Conservation (phyloP, 2,113 vertebrate species). For the Porphyrio hochstetteri region DNA sequence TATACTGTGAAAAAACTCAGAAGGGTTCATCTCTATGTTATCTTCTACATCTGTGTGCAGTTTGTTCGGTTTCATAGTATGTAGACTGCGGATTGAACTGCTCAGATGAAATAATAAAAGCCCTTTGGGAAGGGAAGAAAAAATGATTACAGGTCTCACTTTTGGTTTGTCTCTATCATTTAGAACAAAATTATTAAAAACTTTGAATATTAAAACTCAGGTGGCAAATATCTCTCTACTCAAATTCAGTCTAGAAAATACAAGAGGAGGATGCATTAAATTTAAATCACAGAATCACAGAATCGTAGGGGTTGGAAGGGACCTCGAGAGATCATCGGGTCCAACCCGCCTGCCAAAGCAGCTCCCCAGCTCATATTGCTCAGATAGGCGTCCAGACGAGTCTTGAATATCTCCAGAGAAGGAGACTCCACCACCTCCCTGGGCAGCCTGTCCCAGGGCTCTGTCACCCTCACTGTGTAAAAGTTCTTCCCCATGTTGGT, state of each 20-base stretch:
- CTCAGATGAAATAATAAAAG: background rate
- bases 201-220: background rate
- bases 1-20: background rate
- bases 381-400: no score
- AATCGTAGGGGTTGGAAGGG: no score
- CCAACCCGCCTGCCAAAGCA: no score
- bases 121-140: background rate
- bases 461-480: no score
- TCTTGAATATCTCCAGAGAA: no score
- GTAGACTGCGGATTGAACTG: background rate
- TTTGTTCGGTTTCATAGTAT: background rate
- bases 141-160: background rate
- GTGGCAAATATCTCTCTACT: background rate
- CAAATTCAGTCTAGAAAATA: background rate
- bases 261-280: background rate
- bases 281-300: no score
- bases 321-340: no score
- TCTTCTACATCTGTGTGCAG: background rate
- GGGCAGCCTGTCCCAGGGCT: no score
- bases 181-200: background rate
- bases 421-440: no score
- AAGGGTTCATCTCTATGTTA: background rate
- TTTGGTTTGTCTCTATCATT: background rate
- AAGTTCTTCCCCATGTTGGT: no score
- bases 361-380: no score